These are phyloP conservation scores for Sclerodermus sp. DNA, from an alignment of 2,888 invertebrate genomes.

Conservation along the genomic window DNA sequence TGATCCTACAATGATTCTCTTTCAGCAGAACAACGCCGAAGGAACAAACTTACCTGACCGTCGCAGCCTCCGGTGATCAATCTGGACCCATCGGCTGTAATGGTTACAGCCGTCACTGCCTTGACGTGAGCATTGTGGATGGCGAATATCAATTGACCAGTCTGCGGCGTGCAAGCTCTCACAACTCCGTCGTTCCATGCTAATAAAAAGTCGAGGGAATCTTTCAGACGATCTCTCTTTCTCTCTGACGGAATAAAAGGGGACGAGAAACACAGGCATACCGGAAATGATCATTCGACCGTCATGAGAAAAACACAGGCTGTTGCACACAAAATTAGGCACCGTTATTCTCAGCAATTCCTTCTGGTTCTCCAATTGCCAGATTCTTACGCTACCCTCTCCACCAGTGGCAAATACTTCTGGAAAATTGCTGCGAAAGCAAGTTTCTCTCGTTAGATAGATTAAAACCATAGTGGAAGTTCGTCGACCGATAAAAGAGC, in stretches of 20 bases:
- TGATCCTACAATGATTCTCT: background rate
- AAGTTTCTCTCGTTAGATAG: background rate
- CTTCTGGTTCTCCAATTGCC: constrained; percentile 74
- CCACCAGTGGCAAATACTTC: constrained; percentile 88
- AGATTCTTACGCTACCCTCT: constrained; percentile 81
- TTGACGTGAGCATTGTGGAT: constrained; percentile 89
- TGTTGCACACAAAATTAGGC: constrained; percentile 84
- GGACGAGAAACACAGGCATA: constrained; percentile 32
- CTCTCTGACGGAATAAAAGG: background rate
- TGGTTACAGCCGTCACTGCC: constrained; percentile 81
- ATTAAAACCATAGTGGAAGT: background rate
- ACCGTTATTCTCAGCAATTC: constrained; percentile 83
- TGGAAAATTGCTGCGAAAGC: constrained; percentile 71
- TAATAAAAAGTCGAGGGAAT: constrained; percentile 29
- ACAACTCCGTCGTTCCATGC: constrained; percentile 84
- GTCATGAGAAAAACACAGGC: constrained; percentile 75
- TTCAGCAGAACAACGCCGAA: background rate
- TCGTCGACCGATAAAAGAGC: constrained; percentile 29
- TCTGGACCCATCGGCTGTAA: constrained; percentile 69
- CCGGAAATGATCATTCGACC: constrained; percentile 81
- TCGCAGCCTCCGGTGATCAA: constrained; percentile 90
- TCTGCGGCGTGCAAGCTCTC: constrained; percentile 79
- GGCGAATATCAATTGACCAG: constrained; percentile 77
- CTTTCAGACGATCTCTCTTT: background rate
- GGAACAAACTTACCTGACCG: constrained; percentile 70